phyloP scores from a whole-genome alignment of 2,888 invertebrate genomes.

The Petrophora chlorosata region DNA sequence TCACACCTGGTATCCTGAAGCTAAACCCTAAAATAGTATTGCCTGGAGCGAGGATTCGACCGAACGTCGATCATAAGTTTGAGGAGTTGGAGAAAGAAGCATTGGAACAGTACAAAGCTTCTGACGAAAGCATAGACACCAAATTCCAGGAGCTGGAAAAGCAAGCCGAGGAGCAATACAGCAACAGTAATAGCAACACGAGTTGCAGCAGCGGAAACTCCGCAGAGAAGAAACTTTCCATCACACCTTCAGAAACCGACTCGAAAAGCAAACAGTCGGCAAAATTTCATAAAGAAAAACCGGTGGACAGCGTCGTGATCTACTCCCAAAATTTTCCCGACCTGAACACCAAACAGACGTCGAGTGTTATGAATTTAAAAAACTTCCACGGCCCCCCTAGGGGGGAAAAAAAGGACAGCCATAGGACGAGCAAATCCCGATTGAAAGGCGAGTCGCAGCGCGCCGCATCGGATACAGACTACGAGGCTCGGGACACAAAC shows the following conservation, averaged over 20 bases:
- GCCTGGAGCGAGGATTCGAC: conserved; percentile 58
- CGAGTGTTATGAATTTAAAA: conserved; percentile 78
- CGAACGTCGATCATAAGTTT: conserved; percentile 68
- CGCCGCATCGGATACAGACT: conserved; percentile 74
- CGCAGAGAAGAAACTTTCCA: conserved; percentile 58
- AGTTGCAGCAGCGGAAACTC: conserved; percentile 77
- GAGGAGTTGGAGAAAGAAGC: conserved; percentile 85
- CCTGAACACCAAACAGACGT: conserved; percentile 64
- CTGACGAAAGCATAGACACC: conserved; percentile 82
- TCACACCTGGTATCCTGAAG: conserved; percentile 70
- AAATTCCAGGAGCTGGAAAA: conserved; percentile 86
- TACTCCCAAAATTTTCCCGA: conserved; percentile 80
- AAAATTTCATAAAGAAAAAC: conserved; percentile 75
- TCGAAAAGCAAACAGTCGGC: conserved; percentile 56
- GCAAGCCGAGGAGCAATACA: conserved; percentile 87
- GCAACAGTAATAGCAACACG: conserved; percentile 76
- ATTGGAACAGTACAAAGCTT: conserved; percentile 84
- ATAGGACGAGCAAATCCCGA: conserved; percentile 60
- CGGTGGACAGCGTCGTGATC: conserved; percentile 72
- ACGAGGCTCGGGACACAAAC: conserved; percentile 61
- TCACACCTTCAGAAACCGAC: conserved; percentile 50
- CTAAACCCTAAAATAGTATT: conserved; percentile 71
- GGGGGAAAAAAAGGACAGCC: conserved; percentile 80
- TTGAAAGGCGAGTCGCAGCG: conserved; percentile 63
- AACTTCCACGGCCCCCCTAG: conserved; percentile 81